Base-by-base conservation (phyloP, 1,140 invertebrate species). In the Rhyacophila brunnea region DNA sequence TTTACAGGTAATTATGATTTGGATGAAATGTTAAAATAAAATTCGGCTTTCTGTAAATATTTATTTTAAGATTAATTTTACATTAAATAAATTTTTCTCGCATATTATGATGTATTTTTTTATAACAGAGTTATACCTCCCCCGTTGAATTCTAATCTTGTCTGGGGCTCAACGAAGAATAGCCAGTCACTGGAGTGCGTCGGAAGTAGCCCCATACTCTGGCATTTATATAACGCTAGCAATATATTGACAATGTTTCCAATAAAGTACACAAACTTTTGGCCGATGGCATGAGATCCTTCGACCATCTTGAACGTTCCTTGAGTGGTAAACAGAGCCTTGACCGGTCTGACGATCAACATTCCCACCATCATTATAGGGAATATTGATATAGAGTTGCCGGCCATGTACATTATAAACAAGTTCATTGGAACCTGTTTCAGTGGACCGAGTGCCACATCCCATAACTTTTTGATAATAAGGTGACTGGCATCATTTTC, bases 281-380 rank as follows among this genome's bases (percentile, higher is more conserved):
- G 97, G 5, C 86, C 86, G 51, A 85, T 81, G 11, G 92, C 90
- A 73, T 95, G 92, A 18, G 87, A 87, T n/a, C 95, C 95, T 81
- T 98, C 95, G 57, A 98, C 93, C 77, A 94, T 88, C 79, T 96
- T 96, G 68, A 98, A 98, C 44, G 94, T 94, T 61, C 88, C 86
- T 71, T 93, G 90, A 52, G 94, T 88, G 1, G 92, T 82, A 71
- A 98, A 94, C 14, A 99, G 80, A 6, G 96, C 94, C 78, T 99
- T 96, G 1, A 99, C 87, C 11, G 96, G 96, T 64, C 95, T 81
- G 58, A 98, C 89, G 61, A 98, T 91, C 71, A 99, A 85, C 97
- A 99, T 99, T 34, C 95, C 95, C 14, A 99, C 94, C 96, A 99
- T 99, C 97, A 99, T 99, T n/a, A 99, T 99, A 1, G 97, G 97